A percentile compares a stretch with the other conserved stretches of the same genome.
Evolutionary conservation across 2,888 invertebrate species (phyloP).

Genomic region (Melangyna quadrimaculata): DNA sequence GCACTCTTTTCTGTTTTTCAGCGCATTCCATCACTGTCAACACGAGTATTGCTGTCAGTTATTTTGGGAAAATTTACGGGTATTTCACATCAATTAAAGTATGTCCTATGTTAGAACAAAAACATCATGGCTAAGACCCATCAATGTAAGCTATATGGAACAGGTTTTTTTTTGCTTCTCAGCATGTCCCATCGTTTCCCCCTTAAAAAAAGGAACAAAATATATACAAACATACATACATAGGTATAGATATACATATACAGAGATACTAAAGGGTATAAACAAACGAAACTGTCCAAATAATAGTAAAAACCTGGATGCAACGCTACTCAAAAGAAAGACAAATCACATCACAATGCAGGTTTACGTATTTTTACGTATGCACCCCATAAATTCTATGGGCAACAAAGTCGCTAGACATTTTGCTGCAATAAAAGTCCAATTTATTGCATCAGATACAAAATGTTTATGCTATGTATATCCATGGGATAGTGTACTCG

Average conservation of each 20-base stretch:
- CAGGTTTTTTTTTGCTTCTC: conserved; percentile 10
- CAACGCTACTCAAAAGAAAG: conserved; percentile 70
- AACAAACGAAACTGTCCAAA: conserved; percentile 31
- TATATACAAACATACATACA: not conserved
- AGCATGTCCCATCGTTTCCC: not conserved
- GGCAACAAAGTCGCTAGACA: conserved; percentile 72
- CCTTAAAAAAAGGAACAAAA: not conserved
- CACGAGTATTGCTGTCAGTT: conserved; percentile 57
- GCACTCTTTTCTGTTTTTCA: conserved; percentile 13
- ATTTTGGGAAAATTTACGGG: conserved; percentile 68
- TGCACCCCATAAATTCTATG: conserved; percentile 70
- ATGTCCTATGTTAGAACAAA: conserved; percentile 26
- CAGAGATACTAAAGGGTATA: not conserved
- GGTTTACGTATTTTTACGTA: conserved; percentile 72
- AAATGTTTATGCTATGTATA: conserved; percentile 67
- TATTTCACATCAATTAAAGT: conserved; percentile 69
- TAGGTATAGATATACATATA: not conserved
- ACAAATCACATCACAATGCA: conserved; percentile 72
- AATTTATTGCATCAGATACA: conserved; percentile 72
- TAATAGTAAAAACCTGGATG: conserved; percentile 67
- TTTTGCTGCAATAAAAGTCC: conserved; percentile 72
- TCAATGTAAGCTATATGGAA: conserved; percentile 3
- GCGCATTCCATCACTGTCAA: conserved; percentile 67
- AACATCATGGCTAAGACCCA: conserved; percentile 55
- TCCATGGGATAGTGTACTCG: conserved; percentile 15